Percentiles rank a stretch among this genome's conserved stretches.
These are phyloP conservation scores for Diadophis punctatus DNA, from an alignment of 2,113 vertebrate genomes.

Conservation along the genomic window DNA sequence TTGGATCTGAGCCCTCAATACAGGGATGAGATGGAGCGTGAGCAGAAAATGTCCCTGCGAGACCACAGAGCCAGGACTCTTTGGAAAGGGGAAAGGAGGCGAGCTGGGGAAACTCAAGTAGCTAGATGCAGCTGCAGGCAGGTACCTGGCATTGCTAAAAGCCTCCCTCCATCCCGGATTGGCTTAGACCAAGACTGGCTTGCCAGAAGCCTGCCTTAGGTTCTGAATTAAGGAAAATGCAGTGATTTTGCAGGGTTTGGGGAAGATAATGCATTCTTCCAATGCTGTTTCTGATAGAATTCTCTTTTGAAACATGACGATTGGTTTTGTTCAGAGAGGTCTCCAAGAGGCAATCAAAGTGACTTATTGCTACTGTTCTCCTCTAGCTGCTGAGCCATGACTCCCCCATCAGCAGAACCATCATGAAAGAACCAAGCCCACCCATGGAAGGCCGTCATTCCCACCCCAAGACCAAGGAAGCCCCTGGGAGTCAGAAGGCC, in stretches of 20 bases:
- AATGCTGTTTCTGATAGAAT: slow-evolving; percentile 42
- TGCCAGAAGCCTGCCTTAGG: slow-evolving; percentile 22
- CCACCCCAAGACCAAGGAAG: background rate
- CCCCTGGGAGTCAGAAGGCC: background rate
- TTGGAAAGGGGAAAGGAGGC: slow-evolving; percentile 28
- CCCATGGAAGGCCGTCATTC: background rate
- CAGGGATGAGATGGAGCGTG: background rate
- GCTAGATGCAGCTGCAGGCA: slow-evolving; percentile 46
- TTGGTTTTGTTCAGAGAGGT: background rate
- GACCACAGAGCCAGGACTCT: background rate
- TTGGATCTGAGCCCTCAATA: rapidly evolving
- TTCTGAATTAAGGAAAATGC: slow-evolving; percentile 24
- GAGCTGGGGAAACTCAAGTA: slow-evolving; percentile 41
- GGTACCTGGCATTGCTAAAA: slow-evolving; percentile 4
- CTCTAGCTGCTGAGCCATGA: rapidly evolving
- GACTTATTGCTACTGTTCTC: background rate
- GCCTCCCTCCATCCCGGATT: background rate
- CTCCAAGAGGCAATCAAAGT: background rate
- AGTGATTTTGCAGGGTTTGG: slow-evolving; percentile 9
- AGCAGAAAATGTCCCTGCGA: slow-evolving; percentile 5
- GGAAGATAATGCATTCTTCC: slow-evolving; percentile 33
- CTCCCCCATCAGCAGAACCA: background rate
- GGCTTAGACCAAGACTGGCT: rapidly evolving
- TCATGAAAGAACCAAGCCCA: background rate
- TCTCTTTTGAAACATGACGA: background rate